Conservation (phyloP, 23 tunicate species). For the Halocynthia aurantium region DNA sequence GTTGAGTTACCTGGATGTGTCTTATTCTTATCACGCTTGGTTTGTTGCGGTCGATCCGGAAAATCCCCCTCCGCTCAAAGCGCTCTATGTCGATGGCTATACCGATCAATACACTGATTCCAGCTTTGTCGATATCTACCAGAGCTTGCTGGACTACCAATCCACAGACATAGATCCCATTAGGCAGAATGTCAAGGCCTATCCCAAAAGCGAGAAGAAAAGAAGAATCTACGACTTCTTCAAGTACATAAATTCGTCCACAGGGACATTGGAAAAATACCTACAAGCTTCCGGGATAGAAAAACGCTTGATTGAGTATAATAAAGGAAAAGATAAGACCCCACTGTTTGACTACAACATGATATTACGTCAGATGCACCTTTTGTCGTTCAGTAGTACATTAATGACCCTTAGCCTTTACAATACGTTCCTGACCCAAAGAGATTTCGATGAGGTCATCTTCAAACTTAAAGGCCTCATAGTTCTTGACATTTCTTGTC, state of each 20-base stretch:
- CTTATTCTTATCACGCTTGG: constrained; percentile 9
- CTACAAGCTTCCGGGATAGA: background rate
- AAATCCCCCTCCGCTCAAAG: constrained; percentile 12
- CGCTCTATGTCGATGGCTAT: background rate
- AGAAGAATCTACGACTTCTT: constrained; percentile 10
- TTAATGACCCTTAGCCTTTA: constrained; percentile 3
- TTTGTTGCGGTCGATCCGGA: constrained; percentile 11
- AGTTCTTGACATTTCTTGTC: constrained; percentile 13
- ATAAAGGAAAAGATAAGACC: background rate
- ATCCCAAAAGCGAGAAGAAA: constrained; percentile 25
- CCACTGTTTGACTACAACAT: background rate
- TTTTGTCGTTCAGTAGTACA: constrained; percentile 11
- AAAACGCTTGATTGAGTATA: background rate
- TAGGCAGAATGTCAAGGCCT: background rate
- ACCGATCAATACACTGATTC: background rate
- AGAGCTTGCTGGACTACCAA: background rate
- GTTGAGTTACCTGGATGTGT: background rate
- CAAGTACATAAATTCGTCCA: background rate
- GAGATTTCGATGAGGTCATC: constrained; percentile 10
- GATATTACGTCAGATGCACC: constrained; percentile 7
- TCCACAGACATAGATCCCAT: no score
- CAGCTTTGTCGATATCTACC: background rate
- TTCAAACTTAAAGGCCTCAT: constrained; percentile 8
- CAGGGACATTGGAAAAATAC: background rate
- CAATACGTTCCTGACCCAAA: constrained; percentile 2